phyloP scores from a whole-genome alignment of 2,797 vertebrate genomes.

The Nothura maculosa region DNA sequence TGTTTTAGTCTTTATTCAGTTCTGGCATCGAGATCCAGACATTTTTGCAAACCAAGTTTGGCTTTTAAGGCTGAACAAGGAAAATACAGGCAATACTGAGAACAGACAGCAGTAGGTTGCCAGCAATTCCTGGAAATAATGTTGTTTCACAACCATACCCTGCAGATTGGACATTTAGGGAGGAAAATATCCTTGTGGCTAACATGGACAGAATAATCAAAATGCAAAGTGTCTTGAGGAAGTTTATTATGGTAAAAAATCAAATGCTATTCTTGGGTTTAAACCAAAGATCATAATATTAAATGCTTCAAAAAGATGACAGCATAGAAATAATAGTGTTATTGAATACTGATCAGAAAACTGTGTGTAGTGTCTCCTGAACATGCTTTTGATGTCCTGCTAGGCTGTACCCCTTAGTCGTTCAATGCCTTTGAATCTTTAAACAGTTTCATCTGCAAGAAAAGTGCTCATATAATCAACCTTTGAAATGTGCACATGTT shows the following conservation, averaged over 20 bases:
- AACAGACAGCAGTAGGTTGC: constrained; percentile 48
- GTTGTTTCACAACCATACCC: constrained; percentile 69
- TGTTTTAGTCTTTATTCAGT: constrained; percentile 23
- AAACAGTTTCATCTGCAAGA: neutral
- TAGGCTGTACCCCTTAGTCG: neutral
- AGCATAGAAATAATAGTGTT: neutral
- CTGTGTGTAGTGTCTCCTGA: neutral
- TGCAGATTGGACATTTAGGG: constrained; percentile 53
- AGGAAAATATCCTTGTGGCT: constrained; percentile 49
- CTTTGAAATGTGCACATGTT: neutral
- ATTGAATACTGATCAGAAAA: constrained; percentile 31
- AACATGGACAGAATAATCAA: constrained; percentile 24
- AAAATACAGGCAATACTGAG: constrained; percentile 65
- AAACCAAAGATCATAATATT: constrained; percentile 36
- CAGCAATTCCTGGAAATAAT: constrained; percentile 80
- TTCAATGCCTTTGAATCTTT: neutral
- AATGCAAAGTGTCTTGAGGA: constrained; percentile 30
- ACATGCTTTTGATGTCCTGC: neutral
- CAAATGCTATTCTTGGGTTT: constrained; percentile 31
- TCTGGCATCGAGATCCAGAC: constrained; percentile 48
- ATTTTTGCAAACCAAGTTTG: constrained; percentile 68
- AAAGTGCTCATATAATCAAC: neutral
- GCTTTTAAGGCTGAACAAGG: constrained; percentile 66
- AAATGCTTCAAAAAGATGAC: constrained; percentile 33
- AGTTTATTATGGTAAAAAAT: constrained; percentile 49